Conservation (phyloP, 2,888 invertebrate species). For the Drosophila imparisetae region DNA sequence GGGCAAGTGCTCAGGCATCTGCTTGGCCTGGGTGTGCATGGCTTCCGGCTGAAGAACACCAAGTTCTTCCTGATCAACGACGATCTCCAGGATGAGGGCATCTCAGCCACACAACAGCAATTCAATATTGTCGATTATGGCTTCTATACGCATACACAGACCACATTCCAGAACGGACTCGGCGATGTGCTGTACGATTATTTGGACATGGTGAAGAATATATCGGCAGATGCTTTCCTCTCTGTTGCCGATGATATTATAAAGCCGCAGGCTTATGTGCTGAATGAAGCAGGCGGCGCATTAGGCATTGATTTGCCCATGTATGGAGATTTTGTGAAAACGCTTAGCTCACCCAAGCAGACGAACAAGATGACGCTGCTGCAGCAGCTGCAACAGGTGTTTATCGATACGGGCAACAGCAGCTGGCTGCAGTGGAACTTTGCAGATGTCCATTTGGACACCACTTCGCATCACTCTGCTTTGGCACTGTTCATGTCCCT, state of each 20-base stretch:
- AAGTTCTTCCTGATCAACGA: slow-evolving; percentile 86
- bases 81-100: slow-evolving; percentile 85
- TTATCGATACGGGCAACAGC: slow-evolving; percentile 67
- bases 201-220: slow-evolving; percentile 87
- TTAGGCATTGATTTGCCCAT: slow-evolving; percentile 83
- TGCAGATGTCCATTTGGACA: slow-evolving; percentile 60
- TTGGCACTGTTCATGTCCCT: slow-evolving; percentile 89
- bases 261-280: slow-evolving; percentile 76
- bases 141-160: slow-evolving; percentile 88
- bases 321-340: slow-evolving; percentile 80
- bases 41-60: slow-evolving; percentile 89
- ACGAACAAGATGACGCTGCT: slow-evolving; percentile 66
- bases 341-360: slow-evolving; percentile 59
- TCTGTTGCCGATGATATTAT: slow-evolving; percentile 83
- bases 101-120: slow-evolving; percentile 59
- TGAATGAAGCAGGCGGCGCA: slow-evolving; percentile 54
- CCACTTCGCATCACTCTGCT: slow-evolving; percentile 80
- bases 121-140: slow-evolving; percentile 86
- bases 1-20: slow-evolving; percentile 89
- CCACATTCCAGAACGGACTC: slow-evolving; percentile 87
- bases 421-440: slow-evolving; percentile 84
- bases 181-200: slow-evolving; percentile 88
- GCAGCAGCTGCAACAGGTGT: slow-evolving; percentile 67
- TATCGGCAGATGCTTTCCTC: slow-evolving; percentile 85
- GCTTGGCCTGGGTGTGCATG: slow-evolving; percentile 91